Conservation (phyloP, 2,888 invertebrate genomes). For the Drosophila affinis region DNA sequence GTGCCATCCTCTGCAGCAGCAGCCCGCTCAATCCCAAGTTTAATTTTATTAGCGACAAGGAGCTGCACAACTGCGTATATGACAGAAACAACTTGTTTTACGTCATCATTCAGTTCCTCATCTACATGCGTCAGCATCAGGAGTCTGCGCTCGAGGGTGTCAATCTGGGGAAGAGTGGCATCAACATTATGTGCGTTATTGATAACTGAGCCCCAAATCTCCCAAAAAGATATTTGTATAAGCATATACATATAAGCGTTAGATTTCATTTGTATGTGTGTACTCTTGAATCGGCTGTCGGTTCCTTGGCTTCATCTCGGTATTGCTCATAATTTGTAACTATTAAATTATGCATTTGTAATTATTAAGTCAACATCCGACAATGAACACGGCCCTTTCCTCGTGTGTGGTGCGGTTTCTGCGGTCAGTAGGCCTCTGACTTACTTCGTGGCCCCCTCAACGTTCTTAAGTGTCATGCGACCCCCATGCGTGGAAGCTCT, state of each 20-base stretch:
- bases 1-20: constrained; percentile 82
- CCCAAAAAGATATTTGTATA: constrained; percentile 6
- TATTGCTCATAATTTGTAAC: constrained; percentile 25
- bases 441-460: constrained; percentile 22
- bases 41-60: constrained; percentile 86
- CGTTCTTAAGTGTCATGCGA: constrained; percentile 51
- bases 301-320: not conserved
- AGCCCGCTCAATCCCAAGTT: constrained; percentile 83
- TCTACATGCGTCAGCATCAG: constrained; percentile 89
- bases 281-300: constrained; percentile 8
- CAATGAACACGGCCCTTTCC: constrained; percentile 32
- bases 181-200: constrained; percentile 93
- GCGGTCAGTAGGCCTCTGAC: constrained; percentile 45
- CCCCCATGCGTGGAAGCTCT: constrained; percentile 20
- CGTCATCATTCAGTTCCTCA: constrained; percentile 91
- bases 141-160: constrained; percentile 91
- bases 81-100: constrained; percentile 96
- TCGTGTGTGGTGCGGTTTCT: constrained; percentile 53
- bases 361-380: constrained; percentile 65
- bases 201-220: constrained; percentile 83
- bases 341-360: constrained; percentile 72
- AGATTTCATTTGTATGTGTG: not conserved
- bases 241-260: too few species aligned
- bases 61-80: constrained; percentile 88
- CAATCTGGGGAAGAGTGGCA: constrained; percentile 90